Conservation (phyloP, 1,140 invertebrate genomes). For the Phocides pigmalion region DNA sequence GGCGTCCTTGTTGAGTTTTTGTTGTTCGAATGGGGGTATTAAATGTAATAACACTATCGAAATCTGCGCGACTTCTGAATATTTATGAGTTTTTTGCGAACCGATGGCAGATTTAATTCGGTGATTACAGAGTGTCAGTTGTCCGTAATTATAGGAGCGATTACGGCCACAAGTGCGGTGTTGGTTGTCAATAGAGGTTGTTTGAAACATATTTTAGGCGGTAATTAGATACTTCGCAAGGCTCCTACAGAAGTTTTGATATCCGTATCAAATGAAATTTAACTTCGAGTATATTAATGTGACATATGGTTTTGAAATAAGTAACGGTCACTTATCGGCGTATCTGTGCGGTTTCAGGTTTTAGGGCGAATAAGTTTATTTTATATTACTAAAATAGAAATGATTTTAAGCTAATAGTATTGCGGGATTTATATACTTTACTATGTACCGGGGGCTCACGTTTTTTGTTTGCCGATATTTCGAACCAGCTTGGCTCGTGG, state of each 20-base stretch:
- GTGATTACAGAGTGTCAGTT: conserved; percentile 70
- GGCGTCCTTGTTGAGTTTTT: conserved; percentile 64
- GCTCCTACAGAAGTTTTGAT: conserved; percentile 6
- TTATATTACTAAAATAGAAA: too few species aligned
- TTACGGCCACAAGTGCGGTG: conserved; percentile 44
- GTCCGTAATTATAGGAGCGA: conserved; percentile 62
- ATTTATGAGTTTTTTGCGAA: conserved; percentile 66
- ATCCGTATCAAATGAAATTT: background rate
- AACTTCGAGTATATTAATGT: conserved; percentile 4
- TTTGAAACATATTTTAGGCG: conserved; percentile 26
- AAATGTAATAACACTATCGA: conserved; percentile 70
- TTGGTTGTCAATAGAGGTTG: conserved; percentile 27
- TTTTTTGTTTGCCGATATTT: too few species aligned
- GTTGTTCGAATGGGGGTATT: conserved; percentile 68
- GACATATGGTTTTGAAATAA: background rate
- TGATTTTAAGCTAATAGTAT: too few species aligned
- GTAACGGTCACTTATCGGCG: too few species aligned
- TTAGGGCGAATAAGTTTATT: too few species aligned
- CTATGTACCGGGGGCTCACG: too few species aligned
- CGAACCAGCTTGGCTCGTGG: too few species aligned
- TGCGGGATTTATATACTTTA: too few species aligned
- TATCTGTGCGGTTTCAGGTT: too few species aligned
- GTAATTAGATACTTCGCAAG: conserved; percentile 18
- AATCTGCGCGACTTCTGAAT: conserved; percentile 58
- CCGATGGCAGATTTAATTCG: conserved; percentile 64